phyloP scores from a whole-genome alignment of 2,888 invertebrate species.

The Dromius quadrimaculatus region DNA sequence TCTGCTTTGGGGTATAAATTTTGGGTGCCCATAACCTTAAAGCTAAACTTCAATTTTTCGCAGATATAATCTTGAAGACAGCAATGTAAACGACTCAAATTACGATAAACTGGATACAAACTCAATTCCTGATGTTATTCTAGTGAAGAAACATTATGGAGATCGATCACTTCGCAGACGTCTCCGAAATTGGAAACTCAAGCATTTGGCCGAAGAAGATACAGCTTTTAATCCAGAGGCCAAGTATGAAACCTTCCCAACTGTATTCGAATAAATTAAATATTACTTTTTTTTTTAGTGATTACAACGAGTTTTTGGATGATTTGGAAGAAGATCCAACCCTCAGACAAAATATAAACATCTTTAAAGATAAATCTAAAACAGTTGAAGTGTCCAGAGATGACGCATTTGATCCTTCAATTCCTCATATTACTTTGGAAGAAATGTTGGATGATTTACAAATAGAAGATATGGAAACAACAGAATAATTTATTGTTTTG shows the following conservation, averaged over 20 bases:
- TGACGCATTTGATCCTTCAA: slow-evolving; percentile 70
- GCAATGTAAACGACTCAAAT: slow-evolving; percentile 91
- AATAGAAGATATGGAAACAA: slow-evolving; percentile 85
- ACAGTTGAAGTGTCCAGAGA: slow-evolving; percentile 71
- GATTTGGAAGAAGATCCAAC: slow-evolving; percentile 96
- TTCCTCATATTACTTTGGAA: slow-evolving; percentile 85
- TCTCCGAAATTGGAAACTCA: slow-evolving; percentile 90
- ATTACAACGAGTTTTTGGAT: slow-evolving; percentile 95
- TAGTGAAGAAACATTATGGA: slow-evolving; percentile 93
- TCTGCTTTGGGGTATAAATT: slow-evolving; percentile 83
- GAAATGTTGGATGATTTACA: slow-evolving; percentile 95
- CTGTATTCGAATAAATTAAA: slow-evolving; percentile 2
- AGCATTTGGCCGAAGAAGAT: slow-evolving; percentile 82
- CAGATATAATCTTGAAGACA: slow-evolving; percentile 89
- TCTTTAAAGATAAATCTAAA: slow-evolving; percentile 79
- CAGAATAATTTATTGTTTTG: slow-evolving; percentile 64
- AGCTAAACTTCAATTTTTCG: not conserved
- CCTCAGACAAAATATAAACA: slow-evolving; percentile 91
- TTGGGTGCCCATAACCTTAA: not conserved
- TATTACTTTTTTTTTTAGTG: slow-evolving; percentile 70
- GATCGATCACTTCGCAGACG: slow-evolving; percentile 79
- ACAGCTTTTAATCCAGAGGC: slow-evolving; percentile 74
- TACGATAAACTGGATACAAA: slow-evolving; percentile 84
- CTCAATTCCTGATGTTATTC: slow-evolving; percentile 87
- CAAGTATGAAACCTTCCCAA: slow-evolving; percentile 65